Evolutionary conservation across 2,888 invertebrate genomes (phyloP).

Genomic region (Heliconius ethilla): DNA sequence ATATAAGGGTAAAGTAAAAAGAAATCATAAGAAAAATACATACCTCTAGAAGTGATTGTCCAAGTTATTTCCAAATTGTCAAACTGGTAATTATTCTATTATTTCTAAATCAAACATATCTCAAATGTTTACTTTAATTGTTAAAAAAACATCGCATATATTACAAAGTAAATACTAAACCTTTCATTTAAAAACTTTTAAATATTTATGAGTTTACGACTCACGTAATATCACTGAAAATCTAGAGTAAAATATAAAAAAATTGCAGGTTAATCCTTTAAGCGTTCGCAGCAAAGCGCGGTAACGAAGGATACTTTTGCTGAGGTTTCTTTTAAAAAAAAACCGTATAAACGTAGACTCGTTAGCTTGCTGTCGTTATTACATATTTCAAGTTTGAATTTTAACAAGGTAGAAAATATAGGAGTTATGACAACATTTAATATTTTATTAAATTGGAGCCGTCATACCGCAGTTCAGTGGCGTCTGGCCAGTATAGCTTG

Average conservation of each 20-base stretch:
- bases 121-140: neutral
- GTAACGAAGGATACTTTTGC: constrained; percentile 16
- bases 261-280: constrained; percentile 13
- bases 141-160: neutral
- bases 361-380: too few relatives aligned
- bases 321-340: constrained; percentile 11
- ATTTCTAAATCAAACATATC: neutral
- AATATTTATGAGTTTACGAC: constrained; percentile 1
- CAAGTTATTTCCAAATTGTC: neutral
- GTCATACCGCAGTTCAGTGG: too few relatives aligned
- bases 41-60: neutral
- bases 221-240: constrained; percentile 13
- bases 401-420: constrained; percentile 12
- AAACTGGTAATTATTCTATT: too few relatives aligned
- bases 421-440: constrained; percentile 5
- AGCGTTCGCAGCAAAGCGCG: constrained; percentile 16
- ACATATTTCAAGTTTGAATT: neutral
- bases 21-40: too few relatives aligned
- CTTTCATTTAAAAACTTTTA: neutral
- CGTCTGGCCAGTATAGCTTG: too few relatives aligned
- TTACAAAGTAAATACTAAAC: neutral
- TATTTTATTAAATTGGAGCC: constrained; percentile 7
- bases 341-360: constrained; percentile 6
- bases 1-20: too few relatives aligned
- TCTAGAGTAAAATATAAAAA: constrained; percentile 9